These are phyloP conservation scores for Drosophila arawakana DNA, from an alignment of 1,140 invertebrate genomes.

Conservation along the genomic window DNA sequence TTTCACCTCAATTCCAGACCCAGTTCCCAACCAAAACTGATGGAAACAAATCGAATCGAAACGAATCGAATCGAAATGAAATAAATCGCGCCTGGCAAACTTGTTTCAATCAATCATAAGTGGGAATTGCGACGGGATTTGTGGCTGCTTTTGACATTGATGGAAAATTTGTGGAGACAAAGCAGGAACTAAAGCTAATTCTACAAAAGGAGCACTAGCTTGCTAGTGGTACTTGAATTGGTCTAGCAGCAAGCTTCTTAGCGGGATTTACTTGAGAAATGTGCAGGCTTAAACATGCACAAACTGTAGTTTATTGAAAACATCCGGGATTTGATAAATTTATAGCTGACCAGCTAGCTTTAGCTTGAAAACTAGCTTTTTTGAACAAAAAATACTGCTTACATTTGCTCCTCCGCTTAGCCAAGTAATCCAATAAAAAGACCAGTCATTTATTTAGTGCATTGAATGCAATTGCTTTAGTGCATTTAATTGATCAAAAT, in stretches of 20 bases:
- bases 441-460: neutral
- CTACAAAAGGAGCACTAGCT: neutral
- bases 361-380: too few relatives aligned
- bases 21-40: neutral
- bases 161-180: slow-evolving; percentile 8
- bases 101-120: slow-evolving; percentile 55
- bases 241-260: neutral
- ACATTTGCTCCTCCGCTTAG: too few relatives aligned
- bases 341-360: too few relatives aligned
- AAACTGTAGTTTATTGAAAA: too few relatives aligned
- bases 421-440: neutral
- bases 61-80: slow-evolving; percentile 12
- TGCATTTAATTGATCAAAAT: neutral
- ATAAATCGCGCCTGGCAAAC: slow-evolving; percentile 34
- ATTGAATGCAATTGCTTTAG: slow-evolving; percentile 22
- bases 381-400: too few relatives aligned
- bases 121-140: slow-evolving; percentile 35
- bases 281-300: too few relatives aligned
- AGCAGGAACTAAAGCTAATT: neutral
- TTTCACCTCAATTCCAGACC: neutral
- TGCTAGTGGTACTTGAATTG: neutral
- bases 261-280: too few relatives aligned
- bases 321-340: too few relatives aligned
- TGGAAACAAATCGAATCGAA: slow-evolving; percentile 1
- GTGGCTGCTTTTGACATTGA: slow-evolving; percentile 21